Evolutionary conservation across 2,113 vertebrate genomes (phyloP), one percentile per base, ranked within the genome.

Genomic region (Lycocorax pyrrhopterus): DNA sequence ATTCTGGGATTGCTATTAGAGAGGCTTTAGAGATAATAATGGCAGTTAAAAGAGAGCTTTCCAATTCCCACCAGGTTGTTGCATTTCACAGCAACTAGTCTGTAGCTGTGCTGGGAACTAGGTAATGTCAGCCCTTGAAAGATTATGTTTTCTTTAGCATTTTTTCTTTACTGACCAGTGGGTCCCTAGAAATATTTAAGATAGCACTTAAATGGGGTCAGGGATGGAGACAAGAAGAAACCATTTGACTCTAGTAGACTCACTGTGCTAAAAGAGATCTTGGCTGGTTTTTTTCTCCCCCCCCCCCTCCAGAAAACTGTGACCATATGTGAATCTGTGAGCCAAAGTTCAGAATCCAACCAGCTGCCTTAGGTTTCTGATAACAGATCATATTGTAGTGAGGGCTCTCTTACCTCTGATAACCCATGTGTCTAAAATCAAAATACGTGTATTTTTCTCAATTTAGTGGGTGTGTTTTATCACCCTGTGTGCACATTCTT

Each of bases 301-400:
- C 41, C 12, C 47, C 23, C 12, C 27, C 21, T 27, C 26, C 88
- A 89, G 93, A 94, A 97, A 97, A 96, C 96, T 95, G 95, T 77
- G 93, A 96, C 96, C 97, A 92, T 95, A 96, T 97, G 96, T 90
- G 56, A 94, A 91, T 94, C 93, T 86, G 73, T 69, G 89, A 95
- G 93, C 85, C 92, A 96, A 96, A 97, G 93, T 95, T 97, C 91
- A 93, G 96, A 96, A 97, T 86, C 62, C 63, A 96, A 47, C 69
- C 96, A 97, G 95, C 96, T 97, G 96, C 97, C 84, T 97, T 91
- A 66, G 88, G 95, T 97, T 98, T 98, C 94, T 97, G 97, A 96
- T 98, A 98, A 94, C 91, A 94, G 96, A 96, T 96, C 94, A 51
- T 89, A 72, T 69, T 92, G 63, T 93, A 90, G 37, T 77, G 78